phyloP scores from a whole-genome alignment of 2,888 invertebrate genomes.

The Hecatera dysodea region DNA sequence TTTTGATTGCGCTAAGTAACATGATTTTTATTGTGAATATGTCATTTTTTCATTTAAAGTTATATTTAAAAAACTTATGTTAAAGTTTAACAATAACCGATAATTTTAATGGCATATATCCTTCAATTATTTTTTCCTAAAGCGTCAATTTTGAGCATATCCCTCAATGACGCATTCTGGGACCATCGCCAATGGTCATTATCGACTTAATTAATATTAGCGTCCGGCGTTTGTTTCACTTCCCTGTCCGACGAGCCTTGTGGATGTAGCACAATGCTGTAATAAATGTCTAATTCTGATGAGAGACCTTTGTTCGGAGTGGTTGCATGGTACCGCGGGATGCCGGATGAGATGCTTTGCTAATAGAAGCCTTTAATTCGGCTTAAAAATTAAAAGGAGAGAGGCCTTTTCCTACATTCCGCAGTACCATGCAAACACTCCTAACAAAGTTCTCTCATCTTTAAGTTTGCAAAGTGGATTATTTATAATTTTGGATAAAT shows the following conservation, averaged over 20 bases:
- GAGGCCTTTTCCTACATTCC: no score
- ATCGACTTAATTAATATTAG: conserved; percentile 86
- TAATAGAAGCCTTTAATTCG: not conserved
- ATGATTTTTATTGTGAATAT: not conserved
- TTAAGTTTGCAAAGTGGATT: not conserved
- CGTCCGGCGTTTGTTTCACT: conserved; percentile 89
- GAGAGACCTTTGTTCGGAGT: conserved; percentile 75
- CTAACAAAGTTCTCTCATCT: no score
- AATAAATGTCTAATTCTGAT: conserved; percentile 87
- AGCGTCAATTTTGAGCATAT: conserved; percentile 31
- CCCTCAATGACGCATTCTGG: conserved; percentile 52
- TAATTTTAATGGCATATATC: conserved; percentile 12
- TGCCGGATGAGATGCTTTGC: conserved; percentile 5
- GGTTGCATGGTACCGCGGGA: conserved; percentile 70
- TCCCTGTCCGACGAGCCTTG: conserved; percentile 84
- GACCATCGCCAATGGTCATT: conserved; percentile 72
- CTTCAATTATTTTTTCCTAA: conserved; percentile 41
- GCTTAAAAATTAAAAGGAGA: not conserved
- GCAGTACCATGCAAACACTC: no score
- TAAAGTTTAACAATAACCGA: not conserved
- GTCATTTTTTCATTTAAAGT: not conserved
- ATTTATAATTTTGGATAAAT: not conserved
- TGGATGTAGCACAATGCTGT: conserved; percentile 84
- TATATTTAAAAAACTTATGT: not conserved
- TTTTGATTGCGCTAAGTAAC: conserved; percentile 9